phyloP scores from a whole-genome alignment of 2,113 vertebrate species.

The Copsychus sechellarum region DNA sequence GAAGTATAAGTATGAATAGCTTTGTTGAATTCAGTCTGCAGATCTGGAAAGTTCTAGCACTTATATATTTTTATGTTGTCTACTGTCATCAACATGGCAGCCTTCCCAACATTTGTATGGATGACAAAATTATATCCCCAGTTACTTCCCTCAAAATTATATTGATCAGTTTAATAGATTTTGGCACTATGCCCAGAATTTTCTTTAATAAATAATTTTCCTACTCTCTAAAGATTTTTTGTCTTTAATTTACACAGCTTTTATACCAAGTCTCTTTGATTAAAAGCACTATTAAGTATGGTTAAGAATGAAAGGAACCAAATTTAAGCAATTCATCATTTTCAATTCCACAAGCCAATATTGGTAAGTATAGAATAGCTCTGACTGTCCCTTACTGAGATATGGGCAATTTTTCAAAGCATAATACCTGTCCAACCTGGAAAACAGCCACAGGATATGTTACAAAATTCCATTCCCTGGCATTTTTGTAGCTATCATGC shows the following conservation, averaged over 20 bases:
- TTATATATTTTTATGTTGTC: background rate
- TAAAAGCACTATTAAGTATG: slow-evolving; percentile 26
- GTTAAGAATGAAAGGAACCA: slow-evolving; percentile 24
- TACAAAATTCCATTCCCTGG: slow-evolving; percentile 4
- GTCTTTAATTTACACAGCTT: slow-evolving; percentile 1
- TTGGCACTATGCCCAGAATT: slow-evolving; percentile 11
- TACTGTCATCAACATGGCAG: background rate
- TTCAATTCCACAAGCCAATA: slow-evolving; percentile 33
- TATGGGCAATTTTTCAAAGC: slow-evolving; percentile 13
- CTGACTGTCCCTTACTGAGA: background rate
- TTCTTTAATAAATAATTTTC: slow-evolving; percentile 39
- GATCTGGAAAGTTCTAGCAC: background rate
- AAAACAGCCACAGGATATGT: slow-evolving; percentile 10
- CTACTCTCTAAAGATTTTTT: background rate
- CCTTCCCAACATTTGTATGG: background rate
- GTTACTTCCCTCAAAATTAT: background rate
- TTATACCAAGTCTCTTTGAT: slow-evolving; percentile 32
- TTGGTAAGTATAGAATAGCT: background rate
- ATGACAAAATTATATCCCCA: background rate
- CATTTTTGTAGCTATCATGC: background rate
- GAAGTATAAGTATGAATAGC: background rate
- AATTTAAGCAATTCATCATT: slow-evolving; percentile 36
- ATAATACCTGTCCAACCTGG: background rate
- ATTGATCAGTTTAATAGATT: slow-evolving; percentile 37
- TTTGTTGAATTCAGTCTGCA: background rate